These are phyloP conservation scores for Camponotus vicinus DNA, from an alignment of 1,140 invertebrate species.

Conservation along the genomic window DNA sequence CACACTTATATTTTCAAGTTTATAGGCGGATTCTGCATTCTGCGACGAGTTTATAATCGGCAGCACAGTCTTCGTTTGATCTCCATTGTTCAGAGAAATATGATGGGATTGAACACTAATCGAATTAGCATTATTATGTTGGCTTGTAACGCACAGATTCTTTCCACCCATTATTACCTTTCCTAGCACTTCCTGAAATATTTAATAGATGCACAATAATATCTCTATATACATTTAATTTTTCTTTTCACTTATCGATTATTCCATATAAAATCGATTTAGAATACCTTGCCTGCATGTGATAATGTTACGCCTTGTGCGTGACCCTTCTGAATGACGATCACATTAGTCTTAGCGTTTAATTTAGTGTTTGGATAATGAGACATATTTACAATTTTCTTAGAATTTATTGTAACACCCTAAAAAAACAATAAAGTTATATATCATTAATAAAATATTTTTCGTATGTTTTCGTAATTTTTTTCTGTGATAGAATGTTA, in stretches of 20 bases:
- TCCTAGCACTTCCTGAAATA: conserved; percentile 80
- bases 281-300: conserved; percentile 81
- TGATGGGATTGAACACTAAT: conserved; percentile 77
- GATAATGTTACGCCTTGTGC: conserved; percentile 81
- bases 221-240: not conserved
- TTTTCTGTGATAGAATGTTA: not conserved
- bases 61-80: conserved; percentile 75
- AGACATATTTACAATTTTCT: conserved; percentile 78
- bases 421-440: conserved; percentile 57
- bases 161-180: conserved; percentile 83
- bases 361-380: conserved; percentile 76
- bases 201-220: not conserved
- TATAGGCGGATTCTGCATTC: conserved; percentile 68
- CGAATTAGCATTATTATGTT: conserved; percentile 76
- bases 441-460: conserved; percentile 1
- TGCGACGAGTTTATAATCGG: conserved; percentile 69
- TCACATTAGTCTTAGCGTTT: conserved; percentile 80
- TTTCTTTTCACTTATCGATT: not conserved
- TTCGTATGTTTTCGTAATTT: not conserved
- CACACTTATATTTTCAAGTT: conserved; percentile 67
- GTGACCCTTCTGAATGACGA: conserved; percentile 82
- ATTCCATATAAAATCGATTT: not conserved
- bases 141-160: conserved; percentile 78
- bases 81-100: conserved; percentile 78
- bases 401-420: conserved; percentile 75